phyloP scores from a whole-genome alignment of 2,888 invertebrate species.

The Oscheius myriophilus region DNA sequence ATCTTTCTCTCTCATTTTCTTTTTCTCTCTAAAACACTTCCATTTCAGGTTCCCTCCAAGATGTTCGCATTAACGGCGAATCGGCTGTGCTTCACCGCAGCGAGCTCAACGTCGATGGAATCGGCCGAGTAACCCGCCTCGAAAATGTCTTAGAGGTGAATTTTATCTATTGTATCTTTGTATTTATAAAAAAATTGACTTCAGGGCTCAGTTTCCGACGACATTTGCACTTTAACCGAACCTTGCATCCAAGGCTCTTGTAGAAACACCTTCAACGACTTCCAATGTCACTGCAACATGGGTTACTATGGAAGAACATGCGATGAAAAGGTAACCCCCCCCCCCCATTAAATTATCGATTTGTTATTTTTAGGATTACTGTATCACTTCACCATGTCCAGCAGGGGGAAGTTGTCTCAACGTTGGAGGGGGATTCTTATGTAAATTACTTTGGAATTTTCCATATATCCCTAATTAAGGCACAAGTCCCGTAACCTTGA shows the following conservation, averaged over 20 bases:
- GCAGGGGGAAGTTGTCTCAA: conserved; percentile 53
- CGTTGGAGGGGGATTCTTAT: conserved; percentile 57
- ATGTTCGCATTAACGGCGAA: conserved; percentile 63
- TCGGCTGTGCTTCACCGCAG: conserved; percentile 56
- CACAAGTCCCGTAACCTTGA: conserved; percentile 52
- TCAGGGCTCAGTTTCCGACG: conserved; percentile 64
- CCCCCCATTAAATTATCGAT: too few relatives aligned
- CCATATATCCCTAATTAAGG: conserved; percentile 35
- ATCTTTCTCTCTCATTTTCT: too few relatives aligned
- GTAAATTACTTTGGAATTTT: conserved; percentile 35
- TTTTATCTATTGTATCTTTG: background rate
- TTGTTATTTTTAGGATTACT: conserved; percentile 46
- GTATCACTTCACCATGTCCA: conserved; percentile 54
- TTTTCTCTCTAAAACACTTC: background rate
- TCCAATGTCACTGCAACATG: conserved; percentile 56
- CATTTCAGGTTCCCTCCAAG: conserved; percentile 64
- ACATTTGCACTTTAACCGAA: conserved; percentile 50
- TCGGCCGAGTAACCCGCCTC: conserved; percentile 49
- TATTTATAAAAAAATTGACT: background rate
- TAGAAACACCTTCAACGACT: conserved; percentile 82
- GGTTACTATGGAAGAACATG: conserved; percentile 57
- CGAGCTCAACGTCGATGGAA: conserved; percentile 40
- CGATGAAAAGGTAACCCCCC: conserved; percentile 46
- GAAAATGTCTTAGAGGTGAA: conserved; percentile 58
- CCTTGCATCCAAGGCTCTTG: conserved; percentile 88